Base-by-base conservation (phyloP, 2,113 vertebrate species). In the Xiphorhynchus elegans region DNA sequence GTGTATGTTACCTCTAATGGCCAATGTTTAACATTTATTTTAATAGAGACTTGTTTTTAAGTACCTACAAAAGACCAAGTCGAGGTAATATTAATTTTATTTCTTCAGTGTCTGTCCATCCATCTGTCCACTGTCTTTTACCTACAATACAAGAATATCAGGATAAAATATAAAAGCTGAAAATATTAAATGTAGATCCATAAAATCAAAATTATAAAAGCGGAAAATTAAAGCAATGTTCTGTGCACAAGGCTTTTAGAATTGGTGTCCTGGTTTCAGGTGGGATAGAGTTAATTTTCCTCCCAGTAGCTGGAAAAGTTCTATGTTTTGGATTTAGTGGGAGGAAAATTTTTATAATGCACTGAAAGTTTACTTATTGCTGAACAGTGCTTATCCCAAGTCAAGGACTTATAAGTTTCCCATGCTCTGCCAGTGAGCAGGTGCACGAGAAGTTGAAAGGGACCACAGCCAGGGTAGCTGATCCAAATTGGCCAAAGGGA, bases 341-440 rank as follows among this genome's bases (percentile, higher is more conserved):
- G 40, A 46, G 24, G 21, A 66, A 21, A 11, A 6, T 5, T 4
- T 26, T 66, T 39, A 4, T 11, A 40, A 72, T 21, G 10, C 0
- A 0, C 16, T 44, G 17, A 5, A 79, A 44, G 9, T 73, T 78
- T 52, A n/a, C 19, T 35, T 44, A 35, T 58, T 73, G 28, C 29
- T 72, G n/a, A 46, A 81, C n/a, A 35, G n/a, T 59, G 28, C 52
- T 59, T 25, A 35, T 9, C 52, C 33, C 25, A 2, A 79, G 23
- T 52, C 39, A 52, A 47, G 39, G 17, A 55, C n/a, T 59, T 59
- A 72, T 73, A 24, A 21, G 59, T 59, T n/a, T 72, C 33, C 67
- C 28, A 13, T 16, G 52, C 24, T 73, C 33, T 73, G 28, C 33
- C 59, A 66, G 23, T 12, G 6, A 59, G 13, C 52, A 66, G 19